Evolutionary conservation across 2,888 invertebrate genomes (phyloP).

Genomic region (Volucella bombylans): DNA sequence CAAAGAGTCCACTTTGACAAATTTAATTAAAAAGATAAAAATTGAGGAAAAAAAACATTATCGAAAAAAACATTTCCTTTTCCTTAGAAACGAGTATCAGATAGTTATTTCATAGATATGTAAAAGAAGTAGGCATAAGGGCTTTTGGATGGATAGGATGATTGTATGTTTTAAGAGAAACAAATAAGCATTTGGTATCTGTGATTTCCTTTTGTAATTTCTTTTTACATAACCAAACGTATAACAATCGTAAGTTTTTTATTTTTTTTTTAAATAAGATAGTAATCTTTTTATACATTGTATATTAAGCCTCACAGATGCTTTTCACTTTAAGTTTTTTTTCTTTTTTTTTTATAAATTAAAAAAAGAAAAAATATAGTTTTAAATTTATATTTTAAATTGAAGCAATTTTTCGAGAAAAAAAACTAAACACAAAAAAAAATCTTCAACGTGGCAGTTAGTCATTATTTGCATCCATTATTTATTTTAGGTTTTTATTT

Average conservation of each 20-base stretch:
- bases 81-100: conserved; percentile 35
- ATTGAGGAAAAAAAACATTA: conserved; percentile 16
- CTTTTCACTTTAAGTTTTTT: conserved; percentile 31
- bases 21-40: conserved; percentile 28
- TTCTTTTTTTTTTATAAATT: conserved; percentile 12
- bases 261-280: conserved; percentile 20
- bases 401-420: conserved; percentile 25
- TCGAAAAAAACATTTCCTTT: conserved; percentile 6
- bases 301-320: conserved; percentile 58
- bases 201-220: conserved; percentile 68
- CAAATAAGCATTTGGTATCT: conserved; percentile 69
- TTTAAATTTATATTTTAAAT: neutral
- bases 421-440: neutral
- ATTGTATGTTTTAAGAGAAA: conserved; percentile 57
- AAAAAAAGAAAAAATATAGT: neutral
- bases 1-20: conserved; percentile 34
- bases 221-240: conserved; percentile 5
- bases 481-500: conserved; percentile 9
- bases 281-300: conserved; percentile 22
- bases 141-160: conserved; percentile 48
- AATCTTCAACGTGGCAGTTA: neutral
- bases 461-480: conserved; percentile 8
- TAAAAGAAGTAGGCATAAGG: conserved; percentile 22
- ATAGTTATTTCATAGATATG: conserved; percentile 27
- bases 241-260: conserved; percentile 30